Conservation (phyloP, 2,113 vertebrate species). For the Aythya baeri region DNA sequence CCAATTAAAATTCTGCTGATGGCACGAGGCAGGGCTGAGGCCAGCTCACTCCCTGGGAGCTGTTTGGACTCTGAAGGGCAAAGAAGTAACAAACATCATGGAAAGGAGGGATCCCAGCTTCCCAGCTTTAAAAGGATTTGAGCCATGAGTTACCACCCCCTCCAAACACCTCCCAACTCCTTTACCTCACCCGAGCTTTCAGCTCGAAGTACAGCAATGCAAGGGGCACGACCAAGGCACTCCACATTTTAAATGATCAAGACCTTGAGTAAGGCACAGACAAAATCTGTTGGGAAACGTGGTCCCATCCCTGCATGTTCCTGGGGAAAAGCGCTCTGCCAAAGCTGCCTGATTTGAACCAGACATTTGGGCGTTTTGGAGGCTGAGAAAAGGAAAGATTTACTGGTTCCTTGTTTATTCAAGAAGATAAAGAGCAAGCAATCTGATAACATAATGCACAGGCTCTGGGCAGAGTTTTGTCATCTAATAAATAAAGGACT, state of each 20-base stretch:
- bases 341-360: not conserved
- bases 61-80: not conserved
- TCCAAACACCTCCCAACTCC: not conserved
- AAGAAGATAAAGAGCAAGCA: not conserved
- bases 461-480: not conserved
- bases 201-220: not conserved
- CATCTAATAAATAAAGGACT: not conserved
- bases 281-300: not conserved
- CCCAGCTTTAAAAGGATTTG: not conserved
- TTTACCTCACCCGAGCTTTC: not conserved
- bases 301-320: not conserved
- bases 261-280: not conserved
- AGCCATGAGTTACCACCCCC: not conserved
- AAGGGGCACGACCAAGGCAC: not conserved
- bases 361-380: not conserved
- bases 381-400: slow-evolving; percentile 4
- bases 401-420: not conserved
- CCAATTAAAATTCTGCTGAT: slow-evolving; percentile 51
- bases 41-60: not conserved
- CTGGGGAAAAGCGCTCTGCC: not conserved
- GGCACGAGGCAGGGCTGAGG: not conserved
- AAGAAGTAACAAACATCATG: not conserved
- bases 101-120: not conserved
- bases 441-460: not conserved
- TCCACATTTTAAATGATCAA: not conserved